These are phyloP conservation scores for Enteromius viviparus DNA, from an alignment of 2,797 vertebrate species.

Conservation along the genomic window DNA sequence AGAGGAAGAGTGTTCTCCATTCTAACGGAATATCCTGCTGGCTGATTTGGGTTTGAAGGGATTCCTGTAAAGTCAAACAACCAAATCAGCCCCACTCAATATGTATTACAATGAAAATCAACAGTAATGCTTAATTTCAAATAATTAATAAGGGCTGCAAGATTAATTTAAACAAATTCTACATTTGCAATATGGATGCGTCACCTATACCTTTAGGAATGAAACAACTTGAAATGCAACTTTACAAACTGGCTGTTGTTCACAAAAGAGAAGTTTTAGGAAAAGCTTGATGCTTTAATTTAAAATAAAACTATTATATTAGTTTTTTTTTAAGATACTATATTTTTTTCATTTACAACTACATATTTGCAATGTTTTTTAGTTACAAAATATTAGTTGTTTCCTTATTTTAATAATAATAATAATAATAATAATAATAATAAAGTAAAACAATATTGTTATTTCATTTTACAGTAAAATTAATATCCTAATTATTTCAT, in stretches of 20 bases:
- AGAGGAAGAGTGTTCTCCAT: conserved; percentile 87
- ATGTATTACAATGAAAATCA: neutral
- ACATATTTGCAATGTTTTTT: neutral
- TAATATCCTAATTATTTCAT: no score
- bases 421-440: neutral
- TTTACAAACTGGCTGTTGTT: neutral
- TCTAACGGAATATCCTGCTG: conserved; percentile 86
- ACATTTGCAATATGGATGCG: neutral
- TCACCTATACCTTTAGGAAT: neutral
- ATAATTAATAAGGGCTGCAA: neutral
- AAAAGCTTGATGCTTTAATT: neutral
- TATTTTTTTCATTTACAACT: neutral
- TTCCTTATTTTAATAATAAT: neutral
- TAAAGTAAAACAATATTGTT: neutral
- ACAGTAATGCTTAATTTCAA: neutral
- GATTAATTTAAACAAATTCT: neutral
- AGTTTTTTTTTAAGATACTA: neutral
- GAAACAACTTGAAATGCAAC: neutral
- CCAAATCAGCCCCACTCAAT: neutral
- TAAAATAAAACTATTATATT: neutral
- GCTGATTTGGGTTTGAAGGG: conserved; percentile 87
- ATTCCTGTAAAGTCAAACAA: conserved; percentile 72
- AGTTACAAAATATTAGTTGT: neutral
- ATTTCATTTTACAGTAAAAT: neutral
- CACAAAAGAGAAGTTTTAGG: neutral